Evolutionary conservation across 2,113 vertebrate genomes (phyloP), one percentile per base, ranked within the genome.

Genomic region (Chamaea fasciata): DNA sequence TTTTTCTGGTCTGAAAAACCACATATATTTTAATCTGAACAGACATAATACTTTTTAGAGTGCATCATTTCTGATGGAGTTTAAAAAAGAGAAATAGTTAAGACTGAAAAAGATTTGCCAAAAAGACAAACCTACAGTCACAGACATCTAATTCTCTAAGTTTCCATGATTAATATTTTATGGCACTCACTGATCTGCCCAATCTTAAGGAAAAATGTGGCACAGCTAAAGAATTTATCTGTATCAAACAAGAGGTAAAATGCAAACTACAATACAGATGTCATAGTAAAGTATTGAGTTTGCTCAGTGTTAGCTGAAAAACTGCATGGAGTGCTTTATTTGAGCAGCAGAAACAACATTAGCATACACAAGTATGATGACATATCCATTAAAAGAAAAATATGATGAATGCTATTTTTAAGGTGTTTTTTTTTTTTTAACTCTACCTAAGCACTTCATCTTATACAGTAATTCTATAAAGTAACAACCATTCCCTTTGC

Each of bases 121-220:
- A 79, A 60, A 94, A 95, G 76, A 96, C 73, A 95, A 97, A 92
- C 88, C 73, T 94, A 70, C 92, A 97, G 92, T 97, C 87, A 92
- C 90, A 96, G 96, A 89, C 94, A 96, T 90, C 47, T 92, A 97
- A 96, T 96, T 97, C 88, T 97, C 93, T 96, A 89, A 94, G 96
- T 92, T 96, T 98, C 98, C 89, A 89, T 95, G 82, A 97, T 98
- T 97, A 98, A 98, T 98, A 98, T 98, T 99, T 98, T 98, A 99
- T 98, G 93, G 95, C 60, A 64, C 64, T 96, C 92, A 95, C 96
- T 96, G 96, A 97, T 90, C 78, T 95, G 94, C 95, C 92, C 92
- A 93, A 33, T 97, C 97, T 95, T 95, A 97, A 97, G 97, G 97
- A 98, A 98, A 98, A 97, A 97, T 97, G 95, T 97, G 42, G 50